Evolutionary conservation across 2,113 vertebrate genomes (phyloP).

Genomic region (Sorex fumeus): DNA sequence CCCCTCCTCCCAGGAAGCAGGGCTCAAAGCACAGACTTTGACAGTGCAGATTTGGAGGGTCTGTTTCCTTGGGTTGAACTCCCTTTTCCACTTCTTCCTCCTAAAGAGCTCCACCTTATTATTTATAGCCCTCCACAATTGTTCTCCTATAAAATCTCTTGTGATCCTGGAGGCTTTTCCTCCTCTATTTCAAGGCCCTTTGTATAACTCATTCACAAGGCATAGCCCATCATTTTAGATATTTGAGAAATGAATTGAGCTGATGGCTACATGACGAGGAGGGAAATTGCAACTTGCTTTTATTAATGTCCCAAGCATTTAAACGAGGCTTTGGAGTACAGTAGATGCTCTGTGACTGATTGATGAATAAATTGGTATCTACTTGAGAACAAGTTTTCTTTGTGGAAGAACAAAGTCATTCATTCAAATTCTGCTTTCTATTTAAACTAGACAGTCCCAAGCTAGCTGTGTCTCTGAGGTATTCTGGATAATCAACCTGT

Average conservation of each 20-base stretch:
- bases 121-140: neutral
- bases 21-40: neutral
- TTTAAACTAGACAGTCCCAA: neutral
- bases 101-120: neutral
- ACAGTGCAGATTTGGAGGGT: neutral
- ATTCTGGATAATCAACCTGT: neutral
- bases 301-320: neutral
- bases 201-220: neutral
- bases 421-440: constrained; percentile 1
- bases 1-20: neutral
- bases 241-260: neutral
- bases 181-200: constrained; percentile 19
- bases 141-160: neutral
- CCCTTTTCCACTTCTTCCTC: neutral
- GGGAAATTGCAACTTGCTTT: neutral
- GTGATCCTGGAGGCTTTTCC: neutral
- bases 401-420: constrained; percentile 55
- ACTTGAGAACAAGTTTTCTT: neutral
- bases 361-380: neutral
- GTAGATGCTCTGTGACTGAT: constrained; percentile 4
- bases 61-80: neutral
- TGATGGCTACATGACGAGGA: neutral
- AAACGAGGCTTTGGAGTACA: neutral
- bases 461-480: neutral
- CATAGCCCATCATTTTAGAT: constrained; percentile 1